Conservation (phyloP, 2,113 vertebrate species). For the Callionymus lyra region DNA sequence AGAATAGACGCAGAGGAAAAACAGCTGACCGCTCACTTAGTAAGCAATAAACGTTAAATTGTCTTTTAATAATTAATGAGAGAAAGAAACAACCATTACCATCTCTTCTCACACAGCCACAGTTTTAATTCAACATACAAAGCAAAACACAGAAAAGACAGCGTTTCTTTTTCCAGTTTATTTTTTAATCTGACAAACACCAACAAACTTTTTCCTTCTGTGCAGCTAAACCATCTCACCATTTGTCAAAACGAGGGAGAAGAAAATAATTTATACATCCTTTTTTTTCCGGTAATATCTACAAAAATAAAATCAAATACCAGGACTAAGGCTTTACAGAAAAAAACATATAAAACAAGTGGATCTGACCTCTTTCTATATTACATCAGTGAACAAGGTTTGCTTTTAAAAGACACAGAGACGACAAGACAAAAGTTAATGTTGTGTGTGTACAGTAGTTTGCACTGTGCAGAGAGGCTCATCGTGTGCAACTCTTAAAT, state of each 20-base stretch:
- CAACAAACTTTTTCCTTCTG: slow-evolving; percentile 54
- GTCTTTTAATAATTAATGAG: no score
- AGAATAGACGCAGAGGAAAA: no score
- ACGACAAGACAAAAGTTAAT: slow-evolving; percentile 42
- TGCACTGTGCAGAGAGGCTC: slow-evolving; percentile 53
- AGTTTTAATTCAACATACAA: no score
- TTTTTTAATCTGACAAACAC: slow-evolving; percentile 71
- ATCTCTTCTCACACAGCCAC: no score
- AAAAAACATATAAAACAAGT: slow-evolving; percentile 59
- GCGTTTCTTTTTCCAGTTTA: slow-evolving; percentile 38
- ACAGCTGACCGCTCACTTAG: no score
- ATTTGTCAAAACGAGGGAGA: slow-evolving; percentile 59
- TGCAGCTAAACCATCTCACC: slow-evolving; percentile 62
- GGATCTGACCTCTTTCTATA: slow-evolving; percentile 57
- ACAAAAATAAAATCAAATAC: slow-evolving; percentile 72
- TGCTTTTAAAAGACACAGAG: slow-evolving; percentile 24
- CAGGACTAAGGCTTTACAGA: slow-evolving; percentile 66
- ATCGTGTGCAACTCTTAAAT: slow-evolving; percentile 44
- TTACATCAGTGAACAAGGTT: slow-evolving; percentile 56
- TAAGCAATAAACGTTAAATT: no score
- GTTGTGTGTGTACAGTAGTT: slow-evolving; percentile 62
- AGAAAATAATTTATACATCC: slow-evolving; percentile 72
- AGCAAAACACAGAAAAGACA: no score
- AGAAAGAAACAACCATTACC: no score
- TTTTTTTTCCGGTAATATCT: slow-evolving; percentile 58